A percentile compares a stretch with the other conserved stretches of the same genome.
Evolutionary conservation across 1,140 invertebrate species (phyloP).

Genomic region (Halesus radiatus): DNA sequence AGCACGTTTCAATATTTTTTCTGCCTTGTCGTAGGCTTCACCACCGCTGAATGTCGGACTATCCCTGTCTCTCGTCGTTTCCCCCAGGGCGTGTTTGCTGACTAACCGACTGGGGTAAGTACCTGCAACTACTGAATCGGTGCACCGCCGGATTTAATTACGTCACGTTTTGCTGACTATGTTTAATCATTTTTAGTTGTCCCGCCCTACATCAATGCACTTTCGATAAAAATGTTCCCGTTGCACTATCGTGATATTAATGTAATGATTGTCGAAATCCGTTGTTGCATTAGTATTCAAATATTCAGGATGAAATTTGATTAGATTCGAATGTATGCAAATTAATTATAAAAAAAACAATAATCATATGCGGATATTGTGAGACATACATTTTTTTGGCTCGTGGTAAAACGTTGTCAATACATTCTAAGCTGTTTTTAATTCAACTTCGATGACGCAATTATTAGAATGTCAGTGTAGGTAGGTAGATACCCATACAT

Average conservation of each 20-base stretch:
- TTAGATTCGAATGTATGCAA: no score
- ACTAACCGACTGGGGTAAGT: background rate
- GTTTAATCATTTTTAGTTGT: background rate
- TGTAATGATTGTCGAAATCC: background rate
- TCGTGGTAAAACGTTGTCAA: no score
- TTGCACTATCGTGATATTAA: background rate
- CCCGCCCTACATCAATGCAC: background rate
- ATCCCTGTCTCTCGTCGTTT: background rate
- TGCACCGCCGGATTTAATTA: background rate
- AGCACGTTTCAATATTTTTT: no score
- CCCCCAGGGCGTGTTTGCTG: background rate
- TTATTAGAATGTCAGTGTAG: no score
- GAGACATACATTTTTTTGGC: no score
- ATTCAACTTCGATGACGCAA: no score
- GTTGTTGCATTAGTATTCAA: background rate
- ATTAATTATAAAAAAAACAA: no score
- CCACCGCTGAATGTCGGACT: no score
- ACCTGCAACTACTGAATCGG: background rate
- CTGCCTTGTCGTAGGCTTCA: no score
- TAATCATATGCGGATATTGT: no score
- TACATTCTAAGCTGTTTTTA: no score
- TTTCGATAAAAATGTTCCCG: background rate
- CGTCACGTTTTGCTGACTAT: constrained; percentile 7
- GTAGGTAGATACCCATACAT: no score
- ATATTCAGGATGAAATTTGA: background rate